Evolutionary conservation across 2,888 invertebrate genomes (phyloP).

Genomic region (Drosophila diplacantha): DNA sequence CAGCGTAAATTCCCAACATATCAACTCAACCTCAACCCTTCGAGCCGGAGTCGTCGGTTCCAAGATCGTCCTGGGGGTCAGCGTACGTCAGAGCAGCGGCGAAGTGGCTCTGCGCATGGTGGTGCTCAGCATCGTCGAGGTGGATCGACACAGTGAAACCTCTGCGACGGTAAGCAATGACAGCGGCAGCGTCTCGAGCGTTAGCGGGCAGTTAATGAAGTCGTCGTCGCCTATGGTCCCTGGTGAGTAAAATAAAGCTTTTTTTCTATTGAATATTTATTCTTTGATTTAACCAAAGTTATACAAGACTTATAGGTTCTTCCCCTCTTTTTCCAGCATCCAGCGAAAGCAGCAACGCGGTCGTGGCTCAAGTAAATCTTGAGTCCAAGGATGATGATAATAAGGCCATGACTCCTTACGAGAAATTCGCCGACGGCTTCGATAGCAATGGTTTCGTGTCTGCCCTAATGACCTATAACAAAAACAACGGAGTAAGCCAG

Average conservation of each 20-base stretch:
- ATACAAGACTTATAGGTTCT: neutral
- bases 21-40: slow-evolving; percentile 72
- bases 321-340: slow-evolving; percentile 32
- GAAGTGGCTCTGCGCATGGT: slow-evolving; percentile 70
- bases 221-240: slow-evolving; percentile 53
- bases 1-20: slow-evolving; percentile 55
- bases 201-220: slow-evolving; percentile 56
- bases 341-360: slow-evolving; percentile 54
- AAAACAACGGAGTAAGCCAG: slow-evolving; percentile 56
- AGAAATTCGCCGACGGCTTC: slow-evolving; percentile 75
- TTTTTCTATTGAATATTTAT: too few species aligned
- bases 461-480: slow-evolving; percentile 65
- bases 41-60: slow-evolving; percentile 74
- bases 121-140: slow-evolving; percentile 72
- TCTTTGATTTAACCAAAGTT: neutral
- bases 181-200: slow-evolving; percentile 57
- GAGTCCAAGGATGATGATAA: slow-evolving; percentile 69
- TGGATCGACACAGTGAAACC: slow-evolving; percentile 60
- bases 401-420: slow-evolving; percentile 67
- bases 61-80: slow-evolving; percentile 73
- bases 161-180: slow-evolving; percentile 54
- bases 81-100: slow-evolving; percentile 69
- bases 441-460: slow-evolving; percentile 75
- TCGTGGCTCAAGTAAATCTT: slow-evolving; percentile 55
- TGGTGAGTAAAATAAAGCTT: slow-evolving; percentile 28